Evolutionary conservation across 2,113 vertebrate genomes (phyloP), one percentile per base, ranked within the genome.

Genomic region (Strix aluco): DNA sequence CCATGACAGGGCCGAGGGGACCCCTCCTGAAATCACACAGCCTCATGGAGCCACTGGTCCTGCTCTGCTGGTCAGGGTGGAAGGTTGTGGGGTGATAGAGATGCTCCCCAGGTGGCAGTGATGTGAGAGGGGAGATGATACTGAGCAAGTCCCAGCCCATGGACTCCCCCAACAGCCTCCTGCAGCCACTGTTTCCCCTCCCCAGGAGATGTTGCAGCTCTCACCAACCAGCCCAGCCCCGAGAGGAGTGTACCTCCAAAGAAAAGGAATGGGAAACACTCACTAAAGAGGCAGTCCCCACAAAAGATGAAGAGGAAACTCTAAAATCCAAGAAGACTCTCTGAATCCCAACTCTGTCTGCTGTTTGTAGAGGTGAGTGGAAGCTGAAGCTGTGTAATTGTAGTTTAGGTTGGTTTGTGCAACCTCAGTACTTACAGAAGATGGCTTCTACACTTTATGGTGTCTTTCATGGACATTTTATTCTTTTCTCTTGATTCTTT

Each of bases 1-100:
- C 62, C 0, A 0, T 32, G n/a, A 11, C 0, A 0, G 25, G 23
- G 34, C 46, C 0, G 1, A 44, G 46, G 27, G 30, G 8, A 44
- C 3, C 7, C 14, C 6, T 69, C 23, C 25, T 38, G 54, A 61
- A 71, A 32, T 21, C 22, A 17, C 49, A 51, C 11, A 55, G 13
- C 22, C 11, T 47, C 23, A 3, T 6, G 29, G 25, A 82, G 44
- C 25, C 4, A 1, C 46, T 44, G 15, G 6, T 42, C 44, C 58
- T 73, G n/a, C 51, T 78, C 16, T 0, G 0, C 21, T 46, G 17
- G 20, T 18, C 2, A 1, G 34, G 15, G 23, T 11, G 23, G 36
- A 20, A 57, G 40, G 49, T 1, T 81, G 36, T 21, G 65, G 67
- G 44, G 67, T 32, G 67, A 36, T 3, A 19, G 21, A 83, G 17